phyloP scores from a whole-genome alignment of 2,888 invertebrate species.

The Dicyrtomina minuta region DNA sequence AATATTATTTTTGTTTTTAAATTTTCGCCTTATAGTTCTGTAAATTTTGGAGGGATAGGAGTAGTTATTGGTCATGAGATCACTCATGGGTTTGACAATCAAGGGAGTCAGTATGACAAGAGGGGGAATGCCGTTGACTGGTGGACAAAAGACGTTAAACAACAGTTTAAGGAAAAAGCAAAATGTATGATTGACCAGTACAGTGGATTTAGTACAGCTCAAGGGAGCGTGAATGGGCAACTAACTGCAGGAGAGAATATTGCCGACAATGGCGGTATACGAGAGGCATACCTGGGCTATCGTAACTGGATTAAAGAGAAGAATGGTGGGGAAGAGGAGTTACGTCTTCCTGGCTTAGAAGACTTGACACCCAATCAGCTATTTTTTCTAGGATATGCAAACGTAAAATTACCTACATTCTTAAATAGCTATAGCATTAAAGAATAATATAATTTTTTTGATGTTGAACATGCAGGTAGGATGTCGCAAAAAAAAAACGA shows the following conservation, averaged over 20 bases:
- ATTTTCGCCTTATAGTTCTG: not conserved
- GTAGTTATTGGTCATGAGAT: slow-evolving; percentile 77
- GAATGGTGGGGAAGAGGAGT: slow-evolving; percentile 58
- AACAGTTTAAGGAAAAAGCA: slow-evolving; percentile 74
- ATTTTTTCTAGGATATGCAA: slow-evolving; percentile 87
- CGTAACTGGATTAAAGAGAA: slow-evolving; percentile 70
- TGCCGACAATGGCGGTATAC: slow-evolving; percentile 93
- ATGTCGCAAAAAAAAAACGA: no score
- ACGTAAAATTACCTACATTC: slow-evolving; percentile 60
- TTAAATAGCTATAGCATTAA: not conserved
- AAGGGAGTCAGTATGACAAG: slow-evolving; percentile 85
- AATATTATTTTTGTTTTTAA: not conserved
- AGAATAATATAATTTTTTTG: not conserved
- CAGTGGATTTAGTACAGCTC: slow-evolving; percentile 34
- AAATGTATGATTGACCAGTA: slow-evolving; percentile 88
- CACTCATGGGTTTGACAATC: slow-evolving; percentile 80
- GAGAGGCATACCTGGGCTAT: slow-evolving; percentile 84
- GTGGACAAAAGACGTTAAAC: slow-evolving; percentile 85
- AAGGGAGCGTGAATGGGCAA: slow-evolving; percentile 8
- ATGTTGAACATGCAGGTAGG: no score
- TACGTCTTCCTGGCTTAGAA: slow-evolving; percentile 69
- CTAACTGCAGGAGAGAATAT: slow-evolving; percentile 88
- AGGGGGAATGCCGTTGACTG: slow-evolving; percentile 87
- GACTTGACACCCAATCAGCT: slow-evolving; percentile 71
- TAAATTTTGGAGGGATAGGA: slow-evolving; percentile 41